Conservation (phyloP, 2,113 vertebrate genomes). For the Urocitellus parryii region DNA sequence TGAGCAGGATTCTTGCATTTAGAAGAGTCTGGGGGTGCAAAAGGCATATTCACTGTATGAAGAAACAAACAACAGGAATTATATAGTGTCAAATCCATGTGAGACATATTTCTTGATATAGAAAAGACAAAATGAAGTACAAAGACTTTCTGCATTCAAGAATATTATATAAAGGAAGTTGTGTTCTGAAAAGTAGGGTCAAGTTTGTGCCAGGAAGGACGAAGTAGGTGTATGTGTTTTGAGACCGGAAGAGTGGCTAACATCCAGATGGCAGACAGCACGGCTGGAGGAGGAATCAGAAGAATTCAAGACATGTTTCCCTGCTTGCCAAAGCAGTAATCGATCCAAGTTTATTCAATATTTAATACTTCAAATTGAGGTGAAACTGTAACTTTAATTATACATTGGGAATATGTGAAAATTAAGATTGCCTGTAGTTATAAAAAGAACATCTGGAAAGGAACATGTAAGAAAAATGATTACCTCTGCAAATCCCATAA, state of each 20-base stretch:
- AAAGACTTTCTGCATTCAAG: slow-evolving; percentile 58
- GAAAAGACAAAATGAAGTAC: slow-evolving; percentile 62
- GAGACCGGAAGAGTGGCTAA: slow-evolving; percentile 56
- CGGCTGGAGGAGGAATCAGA: slow-evolving; percentile 65
- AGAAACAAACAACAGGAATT: slow-evolving; percentile 58
- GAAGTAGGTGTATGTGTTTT: slow-evolving; percentile 75
- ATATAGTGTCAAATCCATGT: slow-evolving; percentile 35
- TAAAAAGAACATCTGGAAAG: slow-evolving; percentile 83
- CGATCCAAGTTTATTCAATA: slow-evolving; percentile 84
- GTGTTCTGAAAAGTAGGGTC: slow-evolving; percentile 65
- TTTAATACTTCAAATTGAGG: slow-evolving; percentile 85
- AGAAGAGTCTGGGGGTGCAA: not conserved
- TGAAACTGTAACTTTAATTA: slow-evolving; percentile 86
- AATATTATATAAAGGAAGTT: slow-evolving; percentile 73
- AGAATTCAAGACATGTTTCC: slow-evolving; percentile 81
- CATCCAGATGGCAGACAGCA: slow-evolving; percentile 72
- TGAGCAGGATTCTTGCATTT: not conserved
- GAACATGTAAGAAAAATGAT: slow-evolving; percentile 82
- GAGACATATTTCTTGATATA: slow-evolving; percentile 61
- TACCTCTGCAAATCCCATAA: slow-evolving; percentile 84
- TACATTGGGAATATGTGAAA: slow-evolving; percentile 84
- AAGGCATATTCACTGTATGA: not conserved
- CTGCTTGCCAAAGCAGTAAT: slow-evolving; percentile 78
- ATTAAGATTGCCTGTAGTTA: slow-evolving; percentile 84
- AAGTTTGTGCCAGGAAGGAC: slow-evolving; percentile 72